Evolutionary conservation across 2,888 invertebrate genomes (phyloP).

Genomic region (Alitta virens): DNA sequence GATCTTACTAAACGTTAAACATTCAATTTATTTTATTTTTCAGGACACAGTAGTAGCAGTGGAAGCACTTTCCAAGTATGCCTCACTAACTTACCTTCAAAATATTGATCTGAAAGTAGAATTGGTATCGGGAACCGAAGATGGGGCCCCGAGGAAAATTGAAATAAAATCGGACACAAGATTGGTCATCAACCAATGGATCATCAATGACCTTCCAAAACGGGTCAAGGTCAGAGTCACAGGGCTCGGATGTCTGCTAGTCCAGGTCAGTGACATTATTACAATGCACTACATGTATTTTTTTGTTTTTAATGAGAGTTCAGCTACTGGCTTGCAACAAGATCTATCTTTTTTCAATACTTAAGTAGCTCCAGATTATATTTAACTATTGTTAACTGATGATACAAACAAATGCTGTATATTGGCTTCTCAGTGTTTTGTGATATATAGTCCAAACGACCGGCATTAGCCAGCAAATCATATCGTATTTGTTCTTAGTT

Average conservation of each 20-base stretch:
- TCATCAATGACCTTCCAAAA: background rate
- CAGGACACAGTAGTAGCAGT: slow-evolving; percentile 16
- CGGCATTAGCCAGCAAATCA: no score
- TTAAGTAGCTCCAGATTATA: no score
- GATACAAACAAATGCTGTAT: no score
- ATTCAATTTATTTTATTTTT: background rate
- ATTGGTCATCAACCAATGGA: background rate
- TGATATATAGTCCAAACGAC: no score
- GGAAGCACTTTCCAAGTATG: slow-evolving; percentile 9
- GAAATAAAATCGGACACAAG: background rate
- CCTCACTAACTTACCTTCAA: slow-evolving; percentile 4
- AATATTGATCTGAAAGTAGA: slow-evolving; percentile 2
- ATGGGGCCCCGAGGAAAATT: background rate
- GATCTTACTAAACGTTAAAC: no score
- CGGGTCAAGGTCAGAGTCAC: background rate
- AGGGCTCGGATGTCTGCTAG: slow-evolving; percentile 5
- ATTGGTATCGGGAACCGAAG: background rate
- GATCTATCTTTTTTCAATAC: no score
- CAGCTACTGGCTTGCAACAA: no score
- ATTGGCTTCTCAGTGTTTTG: no score
- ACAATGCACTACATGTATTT: no score
- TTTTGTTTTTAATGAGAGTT: no score
- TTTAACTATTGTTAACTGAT: no score
- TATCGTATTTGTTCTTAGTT: no score
- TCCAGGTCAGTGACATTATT: slow-evolving; percentile 10